Base-by-base conservation (phyloP, 2,113 vertebrate genomes). In the Patagioenas fasciata region DNA sequence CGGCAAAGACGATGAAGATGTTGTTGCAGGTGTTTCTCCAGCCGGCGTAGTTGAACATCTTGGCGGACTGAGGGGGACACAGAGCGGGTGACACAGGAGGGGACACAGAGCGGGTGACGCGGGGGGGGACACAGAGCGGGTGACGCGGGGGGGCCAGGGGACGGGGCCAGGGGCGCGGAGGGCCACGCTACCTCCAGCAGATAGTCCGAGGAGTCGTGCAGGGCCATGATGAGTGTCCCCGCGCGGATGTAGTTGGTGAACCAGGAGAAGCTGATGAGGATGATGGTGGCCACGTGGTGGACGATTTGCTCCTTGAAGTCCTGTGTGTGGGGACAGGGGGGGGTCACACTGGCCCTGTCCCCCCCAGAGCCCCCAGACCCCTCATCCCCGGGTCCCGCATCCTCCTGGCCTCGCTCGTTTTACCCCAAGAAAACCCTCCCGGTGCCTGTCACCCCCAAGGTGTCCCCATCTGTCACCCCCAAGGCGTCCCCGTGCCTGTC, bases 11-110 rank as follows among this genome's bases (percentile, higher is more conserved):
- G 15, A 99, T 99, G 98, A 99, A 99, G 97, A 99, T 98, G 96
- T 98, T 98, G 95, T 99, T 99, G 89, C 99, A 99, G 62, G 99
- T 98, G 75, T 99, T 99, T 74, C 99, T 98, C 99, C 99, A 99
- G 42, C 99, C 98, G 4, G 99, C 99, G 31, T 99, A 99, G 97
- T 99, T 99, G 82, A 99, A 99, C 99, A 99, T 99, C 97, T 99
- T 99, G 79, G 99, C 99, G 21, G 99, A 99, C 99, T 99, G 95
- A 0, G 29, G 58, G 86, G n/a, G 42, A 42, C 42, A 13, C 44
- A 26, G 15, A 1, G n/a, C 5, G 34, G 23, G 29, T n/a, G n/a
- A n/a, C n/a, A n/a, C n/a, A n/a, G n/a, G n/a, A n/a, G n/a, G n/a
- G n/a, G n/a, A n/a, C n/a, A n/a, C n/a, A n/a, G n/a, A 13, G 40